phyloP scores from a whole-genome alignment of 2,797 vertebrate genomes.

The Serranus cabrilla region DNA sequence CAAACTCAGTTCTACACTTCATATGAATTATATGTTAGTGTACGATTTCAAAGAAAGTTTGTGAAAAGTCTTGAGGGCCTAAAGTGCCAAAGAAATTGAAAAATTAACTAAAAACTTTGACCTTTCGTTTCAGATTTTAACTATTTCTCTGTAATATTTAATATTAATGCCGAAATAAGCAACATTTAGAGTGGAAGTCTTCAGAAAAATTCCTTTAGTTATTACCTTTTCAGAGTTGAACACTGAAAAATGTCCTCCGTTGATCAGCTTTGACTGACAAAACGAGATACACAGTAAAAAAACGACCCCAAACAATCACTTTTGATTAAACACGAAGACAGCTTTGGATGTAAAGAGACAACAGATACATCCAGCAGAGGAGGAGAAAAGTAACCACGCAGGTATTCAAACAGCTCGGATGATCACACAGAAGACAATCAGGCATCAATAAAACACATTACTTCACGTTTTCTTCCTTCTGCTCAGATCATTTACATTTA shows the following conservation, averaged over 20 bases:
- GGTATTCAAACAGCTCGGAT: neutral
- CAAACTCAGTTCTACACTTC: no score
- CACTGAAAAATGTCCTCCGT: neutral
- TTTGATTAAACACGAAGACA: neutral
- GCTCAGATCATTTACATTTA: conserved; percentile 23
- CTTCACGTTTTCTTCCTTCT: conserved; percentile 18
- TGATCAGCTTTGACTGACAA: neutral
- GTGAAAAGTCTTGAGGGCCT: neutral
- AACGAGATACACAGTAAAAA: neutral
- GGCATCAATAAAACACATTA: conserved; percentile 17
- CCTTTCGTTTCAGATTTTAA: neutral
- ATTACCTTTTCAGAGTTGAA: neutral
- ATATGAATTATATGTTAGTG: no score
- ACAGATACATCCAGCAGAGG: neutral
- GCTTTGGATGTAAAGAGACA: neutral
- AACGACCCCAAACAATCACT: neutral
- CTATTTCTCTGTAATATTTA: neutral
- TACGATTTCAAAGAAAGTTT: neutral
- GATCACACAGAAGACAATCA: neutral
- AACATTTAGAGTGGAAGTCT: neutral
- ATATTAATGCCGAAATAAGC: neutral
- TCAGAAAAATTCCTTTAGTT: neutral
- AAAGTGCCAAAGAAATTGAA: neutral
- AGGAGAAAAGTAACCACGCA: neutral
- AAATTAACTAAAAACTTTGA: neutral